Percentiles rank a stretch among this genome's conserved stretches.
Conservation (phyloP, 2,888 invertebrate genomes). For the Nebria brevicollis region DNA sequence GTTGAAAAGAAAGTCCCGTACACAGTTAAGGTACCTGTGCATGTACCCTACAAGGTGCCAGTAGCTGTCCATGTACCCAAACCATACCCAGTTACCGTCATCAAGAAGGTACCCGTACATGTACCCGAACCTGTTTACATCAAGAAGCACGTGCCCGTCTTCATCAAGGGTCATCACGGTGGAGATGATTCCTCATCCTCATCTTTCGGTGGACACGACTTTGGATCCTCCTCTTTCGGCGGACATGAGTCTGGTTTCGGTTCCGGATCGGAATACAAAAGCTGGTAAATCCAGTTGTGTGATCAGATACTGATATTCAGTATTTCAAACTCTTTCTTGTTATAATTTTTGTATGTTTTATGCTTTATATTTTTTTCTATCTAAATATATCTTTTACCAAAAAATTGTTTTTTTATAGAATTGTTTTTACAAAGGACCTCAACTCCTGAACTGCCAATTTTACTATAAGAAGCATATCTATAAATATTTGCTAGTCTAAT, state of each 20-base stretch:
- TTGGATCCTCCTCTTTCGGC: constrained; percentile 8
- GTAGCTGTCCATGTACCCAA: constrained; percentile 54
- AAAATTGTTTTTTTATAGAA: no score
- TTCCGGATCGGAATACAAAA: neutral
- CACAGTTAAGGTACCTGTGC: constrained; percentile 56
- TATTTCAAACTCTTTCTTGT: constrained; percentile 5
- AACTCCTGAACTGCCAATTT: no score
- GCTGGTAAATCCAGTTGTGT: constrained; percentile 17
- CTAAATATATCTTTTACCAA: neutral
- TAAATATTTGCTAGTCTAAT: no score
- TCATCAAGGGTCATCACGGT: constrained; percentile 52
- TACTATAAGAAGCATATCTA: no score
- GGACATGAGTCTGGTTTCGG: constrained; percentile 19
- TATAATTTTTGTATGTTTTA: neutral
- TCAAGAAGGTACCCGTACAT: constrained; percentile 59
- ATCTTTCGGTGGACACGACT: constrained; percentile 16
- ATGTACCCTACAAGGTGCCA: constrained; percentile 52
- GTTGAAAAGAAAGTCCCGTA: constrained; percentile 47
- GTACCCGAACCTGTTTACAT: constrained; percentile 60
- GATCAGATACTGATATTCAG: constrained; percentile 9
- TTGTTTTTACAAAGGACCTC: no score
- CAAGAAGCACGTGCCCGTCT: constrained; percentile 55
- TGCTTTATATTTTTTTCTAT: neutral
- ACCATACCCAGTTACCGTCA: constrained; percentile 62
- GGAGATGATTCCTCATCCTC: constrained; percentile 45